phyloP scores from a whole-genome alignment of 2,113 vertebrate species.

The Ictidomys tridecemlineatus region DNA sequence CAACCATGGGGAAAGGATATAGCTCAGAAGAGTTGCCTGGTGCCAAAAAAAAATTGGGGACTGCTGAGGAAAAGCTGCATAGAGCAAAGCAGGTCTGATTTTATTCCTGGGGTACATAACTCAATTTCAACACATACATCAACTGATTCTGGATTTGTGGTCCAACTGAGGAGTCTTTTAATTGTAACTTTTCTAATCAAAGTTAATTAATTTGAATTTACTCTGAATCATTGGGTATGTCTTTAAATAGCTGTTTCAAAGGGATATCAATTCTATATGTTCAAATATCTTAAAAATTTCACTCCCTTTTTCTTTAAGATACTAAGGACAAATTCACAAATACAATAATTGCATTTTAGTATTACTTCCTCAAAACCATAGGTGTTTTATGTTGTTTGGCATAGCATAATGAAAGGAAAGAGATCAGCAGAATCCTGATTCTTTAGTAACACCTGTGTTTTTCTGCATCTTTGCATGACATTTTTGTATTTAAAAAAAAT shows the following conservation, averaged over 20 bases:
- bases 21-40: background rate
- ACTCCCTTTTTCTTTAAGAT: background rate
- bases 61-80: background rate
- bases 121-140: background rate
- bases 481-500: background rate
- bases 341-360: background rate
- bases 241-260: slow-evolving; percentile 30
- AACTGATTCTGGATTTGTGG: background rate
- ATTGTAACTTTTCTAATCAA: slow-evolving; percentile 17
- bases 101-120: background rate
- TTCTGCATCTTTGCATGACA: background rate
- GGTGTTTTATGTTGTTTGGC: background rate
- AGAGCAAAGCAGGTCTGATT: background rate
- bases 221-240: background rate
- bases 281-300: background rate
- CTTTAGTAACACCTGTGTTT: background rate
- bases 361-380: background rate
- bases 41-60: background rate
- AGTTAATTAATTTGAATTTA: slow-evolving; percentile 35
- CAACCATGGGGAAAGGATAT: no score
- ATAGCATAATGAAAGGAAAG: background rate
- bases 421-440: background rate
- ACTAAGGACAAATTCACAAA: background rate
- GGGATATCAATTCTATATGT: background rate
- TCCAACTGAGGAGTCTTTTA: background rate